phyloP scores from a whole-genome alignment of 2,113 vertebrate species.

The Heterotis niloticus region DNA sequence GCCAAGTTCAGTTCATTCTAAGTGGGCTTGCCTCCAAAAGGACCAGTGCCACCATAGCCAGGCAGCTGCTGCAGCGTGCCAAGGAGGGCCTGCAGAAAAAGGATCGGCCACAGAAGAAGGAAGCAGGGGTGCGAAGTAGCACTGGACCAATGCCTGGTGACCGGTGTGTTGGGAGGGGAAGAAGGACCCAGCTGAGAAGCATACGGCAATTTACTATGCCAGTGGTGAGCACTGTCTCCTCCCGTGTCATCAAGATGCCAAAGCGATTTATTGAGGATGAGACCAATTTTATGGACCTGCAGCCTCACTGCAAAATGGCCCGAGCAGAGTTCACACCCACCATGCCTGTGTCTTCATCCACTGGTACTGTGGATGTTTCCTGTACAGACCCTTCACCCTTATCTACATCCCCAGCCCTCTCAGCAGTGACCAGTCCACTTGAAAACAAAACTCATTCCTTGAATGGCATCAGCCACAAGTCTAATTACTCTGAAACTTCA shows the following conservation, averaged over 20 bases:
- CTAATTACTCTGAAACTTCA: constrained; percentile 90
- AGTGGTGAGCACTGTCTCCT: constrained; percentile 91
- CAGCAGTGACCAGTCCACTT: constrained; percentile 18
- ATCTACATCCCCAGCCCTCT: constrained; percentile 38
- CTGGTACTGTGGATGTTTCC: constrained; percentile 14
- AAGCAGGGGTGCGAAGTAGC: constrained; percentile 42
- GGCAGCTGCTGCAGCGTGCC: constrained; percentile 90
- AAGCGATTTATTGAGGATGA: constrained; percentile 97
- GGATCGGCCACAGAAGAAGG: constrained; percentile 19
- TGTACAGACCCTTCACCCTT: constrained; percentile 47
- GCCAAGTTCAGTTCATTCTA: constrained; percentile 86
- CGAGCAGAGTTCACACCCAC: constrained; percentile 52
- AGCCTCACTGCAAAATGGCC: constrained; percentile 85
- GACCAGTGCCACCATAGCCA: constrained; percentile 89
- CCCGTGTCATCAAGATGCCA: constrained; percentile 93
- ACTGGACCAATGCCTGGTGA: constrained; percentile 46
- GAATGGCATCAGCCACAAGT: constrained; percentile 69
- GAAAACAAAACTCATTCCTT: no score
- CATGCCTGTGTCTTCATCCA: constrained; percentile 36
- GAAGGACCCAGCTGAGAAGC: constrained; percentile 89
- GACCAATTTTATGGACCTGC: constrained; percentile 67
- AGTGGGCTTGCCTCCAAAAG: constrained; percentile 91
- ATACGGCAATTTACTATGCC: constrained; percentile 99
- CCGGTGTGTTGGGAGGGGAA: constrained; percentile 71
- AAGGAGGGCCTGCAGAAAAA: constrained; percentile 72